phyloP scores from a whole-genome alignment of 1,140 invertebrate species.

The Stenopsyche tienmushanensis region DNA sequence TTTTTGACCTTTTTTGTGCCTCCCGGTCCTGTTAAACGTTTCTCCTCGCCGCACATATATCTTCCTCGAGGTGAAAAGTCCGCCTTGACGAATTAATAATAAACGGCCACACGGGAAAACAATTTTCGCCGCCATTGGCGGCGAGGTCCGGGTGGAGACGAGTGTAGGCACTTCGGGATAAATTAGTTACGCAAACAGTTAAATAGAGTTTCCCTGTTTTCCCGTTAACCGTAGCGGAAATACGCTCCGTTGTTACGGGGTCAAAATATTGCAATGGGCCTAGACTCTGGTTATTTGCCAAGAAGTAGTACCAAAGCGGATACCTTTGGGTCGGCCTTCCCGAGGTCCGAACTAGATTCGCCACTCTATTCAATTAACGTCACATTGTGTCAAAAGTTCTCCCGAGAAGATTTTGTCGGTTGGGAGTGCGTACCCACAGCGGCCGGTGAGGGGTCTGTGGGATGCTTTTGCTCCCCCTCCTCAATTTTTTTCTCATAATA shows the following conservation, averaged over 20 bases:
- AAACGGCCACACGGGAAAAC: background rate
- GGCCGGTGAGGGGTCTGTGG: no score
- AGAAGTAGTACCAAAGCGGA: no score
- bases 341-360: background rate
- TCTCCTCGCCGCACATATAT: background rate
- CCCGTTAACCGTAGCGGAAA: background rate
- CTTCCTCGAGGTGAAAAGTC: background rate
- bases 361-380: no score
- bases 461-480: no score
- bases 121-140: conserved; percentile 3
- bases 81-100: conserved; percentile 2
- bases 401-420: no score
- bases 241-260: background rate
- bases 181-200: conserved; percentile 8
- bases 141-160: background rate
- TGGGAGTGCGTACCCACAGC: no score
- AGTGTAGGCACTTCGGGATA: conserved; percentile 4
- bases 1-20: no score
- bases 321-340: background rate
- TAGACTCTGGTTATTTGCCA: no score
- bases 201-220: conserved; percentile 22
- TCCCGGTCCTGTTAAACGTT: no score
- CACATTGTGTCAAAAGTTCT: no score
- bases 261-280: background rate
- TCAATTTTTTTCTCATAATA: no score